These are phyloP conservation scores for Lasioglossum figueresi DNA, from an alignment of 2,888 invertebrate genomes.

Conservation along the genomic window DNA sequence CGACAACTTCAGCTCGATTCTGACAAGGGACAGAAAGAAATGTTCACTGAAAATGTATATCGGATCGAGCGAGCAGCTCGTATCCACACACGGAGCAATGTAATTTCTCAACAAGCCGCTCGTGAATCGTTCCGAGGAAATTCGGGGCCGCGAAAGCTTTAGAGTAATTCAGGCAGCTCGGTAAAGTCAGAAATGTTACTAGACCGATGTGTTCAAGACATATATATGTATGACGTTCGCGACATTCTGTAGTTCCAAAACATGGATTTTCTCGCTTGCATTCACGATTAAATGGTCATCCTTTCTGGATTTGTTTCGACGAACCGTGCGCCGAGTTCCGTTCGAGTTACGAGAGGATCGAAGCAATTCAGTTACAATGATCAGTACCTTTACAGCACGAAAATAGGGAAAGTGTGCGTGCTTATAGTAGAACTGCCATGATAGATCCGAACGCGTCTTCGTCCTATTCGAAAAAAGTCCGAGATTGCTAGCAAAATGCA, in stretches of 20 bases:
- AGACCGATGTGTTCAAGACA: constrained; percentile 56
- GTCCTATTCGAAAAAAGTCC: constrained; percentile 74
- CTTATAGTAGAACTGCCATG: constrained; percentile 81
- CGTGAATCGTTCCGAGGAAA: neutral
- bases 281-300: constrained; percentile 49
- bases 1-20: constrained; percentile 26
- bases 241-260: constrained; percentile 75
- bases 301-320: neutral
- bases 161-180: constrained; percentile 8
- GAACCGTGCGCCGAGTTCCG: constrained; percentile 25
- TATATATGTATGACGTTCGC: constrained; percentile 73
- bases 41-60: neutral
- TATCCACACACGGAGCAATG: too few relatives aligned
- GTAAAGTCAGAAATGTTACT: constrained; percentile 59
- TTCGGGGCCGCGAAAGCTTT: neutral
- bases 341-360: constrained; percentile 11
- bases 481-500: constrained; percentile 75
- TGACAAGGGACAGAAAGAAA: constrained; percentile 11
- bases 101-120: neutral
- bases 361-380: constrained; percentile 33
- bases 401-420: constrained; percentile 73
- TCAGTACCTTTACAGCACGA: constrained; percentile 33
- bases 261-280: constrained; percentile 68
- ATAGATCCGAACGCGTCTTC: constrained; percentile 82
- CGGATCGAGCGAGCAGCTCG: neutral